Evolutionary conservation across 2,797 vertebrate species (phyloP), one percentile per base, ranked within the genome.

Genomic region (Gallirallus australis): DNA sequence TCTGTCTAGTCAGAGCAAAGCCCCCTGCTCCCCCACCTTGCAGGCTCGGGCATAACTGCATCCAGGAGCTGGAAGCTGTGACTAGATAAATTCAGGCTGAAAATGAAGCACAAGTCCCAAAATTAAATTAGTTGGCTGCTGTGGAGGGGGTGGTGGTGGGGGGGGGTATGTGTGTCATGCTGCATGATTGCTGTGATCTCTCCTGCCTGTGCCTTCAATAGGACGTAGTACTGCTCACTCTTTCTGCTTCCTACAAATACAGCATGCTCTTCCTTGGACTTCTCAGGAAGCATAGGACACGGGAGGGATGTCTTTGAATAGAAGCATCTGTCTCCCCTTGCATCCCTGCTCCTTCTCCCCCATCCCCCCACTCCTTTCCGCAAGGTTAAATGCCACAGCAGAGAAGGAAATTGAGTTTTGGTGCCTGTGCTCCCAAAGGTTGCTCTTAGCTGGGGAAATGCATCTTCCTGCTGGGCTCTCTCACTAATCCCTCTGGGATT

Each of bases 371-470:
- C 61, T 92, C 56, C 56, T 53, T 66, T 47, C 79, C 9, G 2
- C 23, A 15, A 68, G 89, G 94, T 94, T 73, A 87, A 89, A 76
- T 75, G 82, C 75, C 61, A 47, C 19, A 33, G 89, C 35, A 7
- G 48, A 57, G 84, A 21, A 73, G 65, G 81, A 94, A 89, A 93
- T 89, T 75, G 92, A 85, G 82, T 89, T 91, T 86, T 69, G 35
- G 80, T 81, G 94, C 78, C 88, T 71, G 76, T 87, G 88, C 77
- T 92, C 84, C 82, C 89, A 52, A 80, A 48, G 71, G 79, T 79
- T 80, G 47, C 48, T 85, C 71, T 76, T 64, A 80, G 82, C 78
- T 40, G 6, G 68, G 72, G 64, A 92, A 77, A 83, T 73, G 71
- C 87, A 82, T 92, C 69, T 35, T 72, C 68, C 57, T 1, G 0